A percentile compares a stretch with the other conserved stretches of the same genome.
phyloP scores from a whole-genome alignment of 2,113 vertebrate genomes.

The Lucifuga dentata region DNA sequence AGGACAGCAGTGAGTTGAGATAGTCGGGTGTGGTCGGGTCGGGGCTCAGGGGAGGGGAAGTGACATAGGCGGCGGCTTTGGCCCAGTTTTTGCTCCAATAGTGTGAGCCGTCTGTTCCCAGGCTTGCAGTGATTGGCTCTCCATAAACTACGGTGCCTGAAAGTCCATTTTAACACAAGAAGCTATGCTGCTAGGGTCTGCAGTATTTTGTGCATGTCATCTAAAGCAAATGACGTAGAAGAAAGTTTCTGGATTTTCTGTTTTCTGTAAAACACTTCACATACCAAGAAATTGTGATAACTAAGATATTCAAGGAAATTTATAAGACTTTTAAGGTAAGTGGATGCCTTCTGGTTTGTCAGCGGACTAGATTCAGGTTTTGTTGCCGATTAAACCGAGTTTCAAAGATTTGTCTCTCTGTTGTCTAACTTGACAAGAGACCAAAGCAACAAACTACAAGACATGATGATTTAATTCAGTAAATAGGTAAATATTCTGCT shows the following conservation, averaged over 20 bases:
- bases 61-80: conserved; percentile 97
- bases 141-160: conserved; percentile 96
- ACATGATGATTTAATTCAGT: neutral
- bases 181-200: conserved; percentile 1
- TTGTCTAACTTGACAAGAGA: conserved; percentile 13
- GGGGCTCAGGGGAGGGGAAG: conserved; percentile 95
- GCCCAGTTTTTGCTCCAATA: conserved; percentile 99
- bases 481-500: neutral
- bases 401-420: too few species aligned
- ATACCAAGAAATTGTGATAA: too few species aligned
- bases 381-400: too few species aligned
- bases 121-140: conserved; percentile 95
- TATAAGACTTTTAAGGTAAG: too few species aligned
- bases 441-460: too few species aligned
- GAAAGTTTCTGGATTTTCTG: too few species aligned
- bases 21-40: conserved; percentile 98
- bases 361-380: too few species aligned
- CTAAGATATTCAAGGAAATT: neutral
- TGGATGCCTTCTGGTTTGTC: neutral
- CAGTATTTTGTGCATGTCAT: neutral
- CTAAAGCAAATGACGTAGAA: too few species aligned
- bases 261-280: neutral
- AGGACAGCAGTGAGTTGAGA: conserved; percentile 96
- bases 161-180: neutral
- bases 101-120: conserved; percentile 96